phyloP scores from a whole-genome alignment of 1,140 invertebrate genomes.

The Drosophila kepulauana region DNA sequence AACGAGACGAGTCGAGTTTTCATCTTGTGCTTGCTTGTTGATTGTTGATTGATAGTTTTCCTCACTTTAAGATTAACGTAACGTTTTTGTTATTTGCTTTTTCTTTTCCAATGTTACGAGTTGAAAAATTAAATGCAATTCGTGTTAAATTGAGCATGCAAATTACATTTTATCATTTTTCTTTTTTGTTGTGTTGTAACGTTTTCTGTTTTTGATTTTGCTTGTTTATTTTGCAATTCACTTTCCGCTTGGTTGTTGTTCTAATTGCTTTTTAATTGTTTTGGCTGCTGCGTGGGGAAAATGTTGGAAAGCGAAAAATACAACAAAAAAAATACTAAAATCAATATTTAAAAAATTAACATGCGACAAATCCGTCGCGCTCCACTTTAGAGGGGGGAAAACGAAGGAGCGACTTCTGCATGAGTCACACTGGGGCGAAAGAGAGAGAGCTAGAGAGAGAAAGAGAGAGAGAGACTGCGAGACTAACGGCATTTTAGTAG shows the following conservation, averaged over 20 bases:
- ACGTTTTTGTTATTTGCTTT: constrained; percentile 8
- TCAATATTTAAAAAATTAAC: constrained; percentile 68
- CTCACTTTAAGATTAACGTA: constrained; percentile 5
- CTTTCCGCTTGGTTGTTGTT: constrained; percentile 20
- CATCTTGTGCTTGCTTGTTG: constrained; percentile 75
- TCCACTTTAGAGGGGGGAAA: constrained; percentile 41
- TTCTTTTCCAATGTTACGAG: constrained; percentile 21
- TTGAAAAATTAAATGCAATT: constrained; percentile 31
- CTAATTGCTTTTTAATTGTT: constrained; percentile 58
- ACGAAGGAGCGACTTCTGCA: constrained; percentile 33
- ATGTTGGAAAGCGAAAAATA: neutral
- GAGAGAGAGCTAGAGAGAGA: too few species aligned
- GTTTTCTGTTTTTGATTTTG: constrained; percentile 25
- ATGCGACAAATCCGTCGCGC: constrained; percentile 35
- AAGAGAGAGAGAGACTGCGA: neutral
- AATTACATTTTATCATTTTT: constrained; percentile 39
- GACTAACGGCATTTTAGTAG: constrained; percentile 28
- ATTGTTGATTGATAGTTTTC: constrained; percentile 1
- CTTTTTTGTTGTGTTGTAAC: neutral
- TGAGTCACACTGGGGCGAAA: constrained; percentile 47
- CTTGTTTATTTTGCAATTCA: constrained; percentile 52
- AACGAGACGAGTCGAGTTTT: constrained; percentile 89
- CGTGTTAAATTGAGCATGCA: constrained; percentile 26
- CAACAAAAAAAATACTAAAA: constrained; percentile 41
- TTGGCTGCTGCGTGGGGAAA: constrained; percentile 13